Evolutionary conservation across 2,888 invertebrate genomes (phyloP), one percentile per base, ranked within the genome.

Genomic region (Campoplex nolae): DNA sequence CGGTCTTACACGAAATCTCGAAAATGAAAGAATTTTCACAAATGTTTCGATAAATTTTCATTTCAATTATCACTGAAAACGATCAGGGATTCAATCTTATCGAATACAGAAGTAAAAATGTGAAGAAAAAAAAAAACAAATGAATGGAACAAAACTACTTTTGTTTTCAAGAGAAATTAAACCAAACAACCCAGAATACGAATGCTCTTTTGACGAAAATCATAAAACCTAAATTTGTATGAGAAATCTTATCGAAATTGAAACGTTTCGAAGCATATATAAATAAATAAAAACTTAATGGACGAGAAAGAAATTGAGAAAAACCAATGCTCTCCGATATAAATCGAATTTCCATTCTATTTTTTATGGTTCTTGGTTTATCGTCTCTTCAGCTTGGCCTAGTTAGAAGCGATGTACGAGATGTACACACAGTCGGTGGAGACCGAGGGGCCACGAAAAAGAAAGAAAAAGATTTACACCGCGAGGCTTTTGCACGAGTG

Each of bases 381-480:
- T 54, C 38, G 32, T n/a, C n/a, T 42, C 42, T 32, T 18, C 38
- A 23, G 58, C 62, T 62, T 75, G 75, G 56, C 83, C 83, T 45
- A 78, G 78, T 74, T 84, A 67, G 35, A 76, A 7, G 18, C 35
- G n/a, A 51, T 65, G 62, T n/a, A 76, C 48, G 13, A 32, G 73
- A 42, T 42, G 23, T 54, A 73, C 65, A 48, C 67, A 73, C 51
- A 35, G 67, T 42, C n/a, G 16, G 58, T n/a, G 18, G 70, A 23
- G 32, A 45, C 23, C 23, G 28, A 54, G n/a, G 45, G 48, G 56
- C 35, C 35, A 56, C 65, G 42, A 48, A 70, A 62, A 58, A 67
- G 1, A 84, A 48, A 78, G 23, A 62, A 58, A 70, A 65, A 75
- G 74, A 54, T 75, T 75, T 70, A 75, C 58, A 79, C 78, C 67